A percentile compares a stretch with the other conserved stretches of the same genome.
Conservation (phyloP, 2,888 invertebrate genomes). For the Neuroscelio doddi region DNA sequence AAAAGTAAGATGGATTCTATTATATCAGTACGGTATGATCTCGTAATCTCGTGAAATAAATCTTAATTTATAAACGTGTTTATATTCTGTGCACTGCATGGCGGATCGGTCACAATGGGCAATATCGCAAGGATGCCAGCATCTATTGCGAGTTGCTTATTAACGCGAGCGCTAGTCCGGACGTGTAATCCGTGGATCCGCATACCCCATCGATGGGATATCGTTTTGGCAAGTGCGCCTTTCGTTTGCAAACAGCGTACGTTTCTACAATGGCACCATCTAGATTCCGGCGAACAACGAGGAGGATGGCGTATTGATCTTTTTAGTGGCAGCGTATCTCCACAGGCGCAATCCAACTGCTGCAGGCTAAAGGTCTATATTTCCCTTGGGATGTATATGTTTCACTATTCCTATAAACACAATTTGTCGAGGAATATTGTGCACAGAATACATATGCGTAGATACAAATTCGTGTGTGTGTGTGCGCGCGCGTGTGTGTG, state of each 20-base stretch:
- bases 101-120: conserved; percentile 29
- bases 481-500: conserved; percentile 14
- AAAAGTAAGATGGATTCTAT: conserved; percentile 10
- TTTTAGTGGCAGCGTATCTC: conserved; percentile 70
- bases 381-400: conserved; percentile 70
- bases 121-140: conserved; percentile 29
- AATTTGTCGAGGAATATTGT: conserved; percentile 69
- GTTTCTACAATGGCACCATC: conserved; percentile 58
- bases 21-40: conserved; percentile 21
- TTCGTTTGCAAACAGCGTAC: conserved; percentile 47
- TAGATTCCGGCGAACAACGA: conserved; percentile 61
- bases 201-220: conserved; percentile 41
- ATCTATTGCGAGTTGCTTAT: conserved; percentile 38
- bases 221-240: conserved; percentile 47
- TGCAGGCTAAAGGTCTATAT: conserved; percentile 70
- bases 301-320: conserved; percentile 71
- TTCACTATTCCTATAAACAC: conserved; percentile 72
- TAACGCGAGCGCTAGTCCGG: conserved; percentile 34
- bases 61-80: conserved; percentile 42
- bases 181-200: conserved; percentile 44
- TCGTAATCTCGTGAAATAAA: conserved; percentile 29
- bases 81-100: conserved; percentile 28
- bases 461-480: conserved; percentile 35
- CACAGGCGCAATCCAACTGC: conserved; percentile 64
- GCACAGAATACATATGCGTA: conserved; percentile 47